phyloP scores from a whole-genome alignment of 1,140 invertebrate genomes.

The Macrobrachium nipponense region DNA sequence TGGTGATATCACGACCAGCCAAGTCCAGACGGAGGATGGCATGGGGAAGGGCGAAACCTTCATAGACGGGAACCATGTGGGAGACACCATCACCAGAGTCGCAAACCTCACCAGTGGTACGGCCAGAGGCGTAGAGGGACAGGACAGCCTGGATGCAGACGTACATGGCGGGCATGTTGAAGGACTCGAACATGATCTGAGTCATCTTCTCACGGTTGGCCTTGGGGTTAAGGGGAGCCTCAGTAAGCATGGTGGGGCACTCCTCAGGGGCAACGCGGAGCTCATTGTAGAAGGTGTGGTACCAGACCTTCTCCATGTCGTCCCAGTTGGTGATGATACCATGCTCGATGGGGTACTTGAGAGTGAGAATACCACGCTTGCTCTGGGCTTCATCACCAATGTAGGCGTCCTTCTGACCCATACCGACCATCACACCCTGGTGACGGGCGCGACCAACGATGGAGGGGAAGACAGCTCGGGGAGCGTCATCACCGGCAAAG shows the following conservation, averaged over 20 bases:
- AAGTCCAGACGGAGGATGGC: too few relatives aligned
- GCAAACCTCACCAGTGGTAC: constrained; percentile 82
- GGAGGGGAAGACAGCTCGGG: constrained; percentile 71
- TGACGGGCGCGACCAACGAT: constrained; percentile 76
- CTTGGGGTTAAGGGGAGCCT: too few relatives aligned
- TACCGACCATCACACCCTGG: constrained; percentile 90
- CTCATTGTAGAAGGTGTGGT: constrained; percentile 96
- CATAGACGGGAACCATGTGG: too few relatives aligned
- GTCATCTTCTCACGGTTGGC: constrained; percentile 78
- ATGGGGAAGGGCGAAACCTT: too few relatives aligned
- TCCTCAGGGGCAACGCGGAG: constrained; percentile 86
- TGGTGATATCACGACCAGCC: too few relatives aligned
- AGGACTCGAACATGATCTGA: constrained; percentile 94
- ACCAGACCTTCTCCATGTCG: constrained; percentile 97
- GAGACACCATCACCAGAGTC: too few relatives aligned
- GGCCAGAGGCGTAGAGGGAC: constrained; percentile 91
- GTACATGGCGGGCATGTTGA: constrained; percentile 94
- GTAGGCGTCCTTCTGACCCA: constrained; percentile 92
- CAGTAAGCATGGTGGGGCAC: too few relatives aligned
- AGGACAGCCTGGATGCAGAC: constrained; percentile 92
- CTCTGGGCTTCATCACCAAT: constrained; percentile 94
- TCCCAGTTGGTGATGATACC: constrained; percentile 97
- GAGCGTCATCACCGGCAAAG: too few relatives aligned
- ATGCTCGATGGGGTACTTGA: constrained; percentile 95
- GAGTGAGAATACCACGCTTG: constrained; percentile 90